Base-by-base conservation (phyloP, 2,797 vertebrate species). In the Alosa sapidissima region DNA sequence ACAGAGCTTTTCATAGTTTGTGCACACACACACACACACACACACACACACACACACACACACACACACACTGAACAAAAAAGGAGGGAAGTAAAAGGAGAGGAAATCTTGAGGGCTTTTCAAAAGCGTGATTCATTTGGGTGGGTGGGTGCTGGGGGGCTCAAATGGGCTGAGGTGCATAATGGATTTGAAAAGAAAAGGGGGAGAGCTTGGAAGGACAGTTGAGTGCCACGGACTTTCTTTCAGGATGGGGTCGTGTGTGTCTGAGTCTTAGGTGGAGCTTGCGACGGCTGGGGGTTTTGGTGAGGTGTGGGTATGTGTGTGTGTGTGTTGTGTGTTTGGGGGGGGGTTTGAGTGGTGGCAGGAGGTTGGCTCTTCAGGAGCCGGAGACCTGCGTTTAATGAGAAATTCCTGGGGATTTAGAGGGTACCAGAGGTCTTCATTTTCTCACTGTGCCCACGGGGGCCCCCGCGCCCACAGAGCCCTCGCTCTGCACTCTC, bases 391-490 rank as follows among this genome's bases (percentile, higher is more conserved):
- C 93, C 94, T 92, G 88, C 4, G 89, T 92, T 94, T 96, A 95
- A 96, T 95, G 94, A 95, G 94, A 96, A 95, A 96, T 96, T 96
- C 95, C 94, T 94, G 92, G 93, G 94, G 94, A 94, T 94, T 95
- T 95, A 94, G 92, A 93, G 93, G 93, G 93, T 93, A 60, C 93
- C 94, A 95, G 95, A 95, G 94, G 95, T 96, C 95, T 96, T 95
- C 94, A 95, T 95, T 95, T 96, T 96, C 95, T 95, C 95, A 96
- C 95, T 95, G 94, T 87, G 91, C 93, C 93, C 92, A 92, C 89
- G 82, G 92, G 84, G 92, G 91, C 92, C 92, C 92, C 92, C 91
- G 33, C 90, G 33, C 65, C 16, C 28, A 72, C 65, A 0, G 11
- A 14, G 24, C 10, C 68, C 36, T 81, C 87, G 89, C 84, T 84